phyloP scores from a whole-genome alignment of 35 echinoderm and acorn worm species.

The Ophiothrix spiculata region DNA sequence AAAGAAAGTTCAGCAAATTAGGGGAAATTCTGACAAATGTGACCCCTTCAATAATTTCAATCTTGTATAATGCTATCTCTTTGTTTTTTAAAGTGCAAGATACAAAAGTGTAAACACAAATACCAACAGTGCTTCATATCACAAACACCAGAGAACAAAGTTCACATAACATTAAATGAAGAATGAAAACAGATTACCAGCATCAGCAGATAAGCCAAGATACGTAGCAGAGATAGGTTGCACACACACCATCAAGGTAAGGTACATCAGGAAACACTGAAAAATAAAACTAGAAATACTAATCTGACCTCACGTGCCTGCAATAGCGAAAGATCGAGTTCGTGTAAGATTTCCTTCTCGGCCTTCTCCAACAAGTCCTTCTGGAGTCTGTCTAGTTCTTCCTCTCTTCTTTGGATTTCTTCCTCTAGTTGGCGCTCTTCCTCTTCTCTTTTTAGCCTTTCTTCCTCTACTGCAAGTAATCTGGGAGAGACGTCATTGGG shows the following conservation, averaged over 20 bases:
- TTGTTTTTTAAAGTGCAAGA: no score
- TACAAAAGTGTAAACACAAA: no score
- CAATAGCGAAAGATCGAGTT: constrained; percentile 78
- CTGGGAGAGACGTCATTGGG: no score
- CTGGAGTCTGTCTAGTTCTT: constrained; percentile 49
- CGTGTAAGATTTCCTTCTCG: constrained; percentile 77
- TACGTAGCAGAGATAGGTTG: neutral
- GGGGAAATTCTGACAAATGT: no score
- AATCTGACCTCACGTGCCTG: constrained; percentile 45
- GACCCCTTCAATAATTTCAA: no score
- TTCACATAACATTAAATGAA: no score
- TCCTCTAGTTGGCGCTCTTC: constrained; percentile 57
- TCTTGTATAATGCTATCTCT: no score
- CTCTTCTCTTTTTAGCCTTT: constrained; percentile 43
- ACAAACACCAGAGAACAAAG: no score
- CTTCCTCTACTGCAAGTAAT: constrained; percentile 55
- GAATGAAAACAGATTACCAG: neutral
- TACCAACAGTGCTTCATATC: no score
- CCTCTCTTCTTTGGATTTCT: constrained; percentile 50
- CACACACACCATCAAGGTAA: neutral
- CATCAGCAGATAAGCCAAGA: neutral
- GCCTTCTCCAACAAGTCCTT: constrained; percentile 53
- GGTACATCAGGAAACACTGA: neutral
- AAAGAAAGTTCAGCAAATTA: no score
- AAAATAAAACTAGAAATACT: neutral